A percentile compares a stretch with the other conserved stretches of the same genome.
Evolutionary conservation across 2,888 invertebrate genomes (phyloP).

Genomic region (Calameuta pallipes): DNA sequence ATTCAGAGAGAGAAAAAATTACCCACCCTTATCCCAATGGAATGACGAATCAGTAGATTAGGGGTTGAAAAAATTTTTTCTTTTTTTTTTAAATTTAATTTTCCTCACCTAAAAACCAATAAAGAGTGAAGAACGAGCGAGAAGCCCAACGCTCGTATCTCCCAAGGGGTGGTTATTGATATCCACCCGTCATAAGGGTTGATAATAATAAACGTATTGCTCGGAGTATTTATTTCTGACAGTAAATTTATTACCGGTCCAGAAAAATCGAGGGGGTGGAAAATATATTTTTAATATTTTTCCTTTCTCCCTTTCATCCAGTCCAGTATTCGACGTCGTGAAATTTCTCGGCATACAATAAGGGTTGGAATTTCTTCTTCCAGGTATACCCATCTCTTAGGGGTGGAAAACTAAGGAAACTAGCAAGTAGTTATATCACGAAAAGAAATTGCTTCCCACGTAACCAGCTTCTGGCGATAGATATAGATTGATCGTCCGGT

Average conservation of each 20-base stretch:
- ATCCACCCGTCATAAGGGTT: neutral
- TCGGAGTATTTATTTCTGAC: neutral
- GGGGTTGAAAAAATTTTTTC: neutral
- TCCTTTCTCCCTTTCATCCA: neutral
- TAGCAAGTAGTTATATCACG: constrained; percentile 29
- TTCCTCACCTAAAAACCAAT: neutral
- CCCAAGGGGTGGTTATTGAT: neutral
- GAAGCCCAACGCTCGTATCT: neutral
- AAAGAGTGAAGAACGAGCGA: neutral
- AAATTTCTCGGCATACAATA: neutral
- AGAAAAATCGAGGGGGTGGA: neutral
- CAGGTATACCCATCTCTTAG: constrained; percentile 1
- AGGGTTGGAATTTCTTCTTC: neutral
- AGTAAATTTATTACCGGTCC: neutral
- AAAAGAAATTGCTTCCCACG: constrained; percentile 39
- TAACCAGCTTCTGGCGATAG: constrained; percentile 35
- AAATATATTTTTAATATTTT: neutral
- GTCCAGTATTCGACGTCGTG: neutral
- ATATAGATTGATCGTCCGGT: constrained; percentile 39
- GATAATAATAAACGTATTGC: neutral
- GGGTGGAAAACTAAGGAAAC: neutral
- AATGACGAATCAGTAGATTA: neutral
- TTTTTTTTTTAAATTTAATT: neutral
- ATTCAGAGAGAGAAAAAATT: neutral
- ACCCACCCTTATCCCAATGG: neutral